Conservation (phyloP, 1,140 invertebrate genomes). For the Drosophila erecta region DNA sequence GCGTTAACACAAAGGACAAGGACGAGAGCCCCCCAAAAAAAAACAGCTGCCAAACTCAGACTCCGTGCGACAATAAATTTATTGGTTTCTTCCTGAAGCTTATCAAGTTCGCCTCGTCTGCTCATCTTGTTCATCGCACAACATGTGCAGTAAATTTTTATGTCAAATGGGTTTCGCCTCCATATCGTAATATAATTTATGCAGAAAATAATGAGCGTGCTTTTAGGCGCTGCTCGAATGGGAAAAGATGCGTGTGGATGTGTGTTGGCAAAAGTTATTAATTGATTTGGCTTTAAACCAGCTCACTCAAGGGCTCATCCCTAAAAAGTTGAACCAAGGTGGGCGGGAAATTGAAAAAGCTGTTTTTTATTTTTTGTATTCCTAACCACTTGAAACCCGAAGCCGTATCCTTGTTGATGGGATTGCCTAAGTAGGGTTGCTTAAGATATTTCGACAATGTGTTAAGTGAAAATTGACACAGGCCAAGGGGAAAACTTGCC, state of each 20-base stretch:
- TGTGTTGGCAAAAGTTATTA: conserved; percentile 49
- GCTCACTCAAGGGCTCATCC: conserved; percentile 34
- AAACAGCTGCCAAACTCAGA: conserved; percentile 2
- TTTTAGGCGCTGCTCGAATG: conserved; percentile 48
- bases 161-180: conserved; percentile 54
- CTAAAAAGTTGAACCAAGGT: conserved; percentile 52
- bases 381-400: conserved; percentile 41
- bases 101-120: conserved; percentile 59
- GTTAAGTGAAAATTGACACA: conserved; percentile 72
- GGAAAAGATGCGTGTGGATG: conserved; percentile 4
- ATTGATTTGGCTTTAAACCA: conserved; percentile 72
- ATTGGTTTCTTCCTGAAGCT: conserved; percentile 74
- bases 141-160: conserved; percentile 55
- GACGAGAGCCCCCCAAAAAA: background rate
- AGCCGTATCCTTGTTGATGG: conserved; percentile 12
- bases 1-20: conserved; percentile 51
- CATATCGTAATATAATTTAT: conserved; percentile 58
- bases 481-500: conserved; percentile 50
- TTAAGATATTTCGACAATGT: conserved; percentile 67
- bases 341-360: conserved; percentile 53
- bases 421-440: conserved; percentile 52
- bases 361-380: background rate
- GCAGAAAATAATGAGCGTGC: conserved; percentile 57
- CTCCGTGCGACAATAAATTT: conserved; percentile 70
- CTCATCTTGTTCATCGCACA: conserved; percentile 26